Conservation (phyloP, 2,797 vertebrate genomes). For the Tragopan temminckii region DNA sequence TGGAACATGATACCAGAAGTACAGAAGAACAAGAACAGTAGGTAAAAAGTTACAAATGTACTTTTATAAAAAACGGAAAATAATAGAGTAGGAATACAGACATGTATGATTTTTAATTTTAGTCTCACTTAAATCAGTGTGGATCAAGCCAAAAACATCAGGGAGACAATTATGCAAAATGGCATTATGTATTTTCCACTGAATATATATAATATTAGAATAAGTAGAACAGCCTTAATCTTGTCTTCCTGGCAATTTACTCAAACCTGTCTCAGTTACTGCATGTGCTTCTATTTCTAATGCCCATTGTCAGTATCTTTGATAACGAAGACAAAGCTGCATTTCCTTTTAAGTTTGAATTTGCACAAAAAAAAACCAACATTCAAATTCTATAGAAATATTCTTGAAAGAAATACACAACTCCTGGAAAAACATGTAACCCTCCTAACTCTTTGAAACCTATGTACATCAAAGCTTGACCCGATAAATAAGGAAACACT, state of each 20-base stretch:
- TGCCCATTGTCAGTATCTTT: background rate
- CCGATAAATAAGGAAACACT: background rate
- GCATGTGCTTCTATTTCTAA: background rate
- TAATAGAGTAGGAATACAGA: background rate
- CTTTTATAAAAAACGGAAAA: background rate
- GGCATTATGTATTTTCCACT: background rate
- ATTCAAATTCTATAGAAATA: background rate
- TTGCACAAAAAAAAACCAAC: background rate
- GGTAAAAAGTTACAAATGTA: background rate
- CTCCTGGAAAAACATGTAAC: background rate
- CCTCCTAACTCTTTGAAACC: background rate
- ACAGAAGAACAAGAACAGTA: background rate
- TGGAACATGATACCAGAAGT: background rate
- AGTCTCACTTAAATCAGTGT: background rate
- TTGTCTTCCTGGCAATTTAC: background rate
- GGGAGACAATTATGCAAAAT: background rate
- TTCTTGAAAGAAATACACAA: background rate
- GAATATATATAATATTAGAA: background rate
- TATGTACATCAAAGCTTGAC: rapidly evolving
- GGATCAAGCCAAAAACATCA: background rate
- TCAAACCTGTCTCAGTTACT: background rate
- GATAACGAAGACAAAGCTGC: background rate
- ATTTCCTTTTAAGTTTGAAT: background rate
- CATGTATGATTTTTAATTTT: background rate
- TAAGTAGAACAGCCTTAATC: background rate